phyloP scores from a whole-genome alignment of 2,113 vertebrate species.

The Dasypus novemcinctus region DNA sequence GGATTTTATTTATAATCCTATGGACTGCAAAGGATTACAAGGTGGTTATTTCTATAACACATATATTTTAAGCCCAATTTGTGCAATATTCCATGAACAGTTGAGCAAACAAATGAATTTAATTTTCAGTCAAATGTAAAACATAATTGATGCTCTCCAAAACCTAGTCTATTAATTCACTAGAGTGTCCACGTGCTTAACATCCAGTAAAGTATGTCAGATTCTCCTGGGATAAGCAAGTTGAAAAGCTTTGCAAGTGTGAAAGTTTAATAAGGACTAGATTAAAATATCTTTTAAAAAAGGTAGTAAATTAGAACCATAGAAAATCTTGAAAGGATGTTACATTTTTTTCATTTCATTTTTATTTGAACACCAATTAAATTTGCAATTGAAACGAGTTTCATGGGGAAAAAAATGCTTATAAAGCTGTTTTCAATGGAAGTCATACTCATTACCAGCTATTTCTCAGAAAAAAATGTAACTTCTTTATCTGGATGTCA shows the following conservation, averaged over 20 bases:
- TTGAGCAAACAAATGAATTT: constrained; percentile 81
- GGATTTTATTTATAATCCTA: constrained; percentile 62
- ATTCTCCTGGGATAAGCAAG: constrained; percentile 58
- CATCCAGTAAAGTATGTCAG: constrained; percentile 30
- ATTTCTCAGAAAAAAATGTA: constrained; percentile 42
- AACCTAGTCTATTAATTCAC: constrained; percentile 64
- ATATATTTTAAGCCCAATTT: constrained; percentile 72
- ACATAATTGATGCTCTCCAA: constrained; percentile 75
- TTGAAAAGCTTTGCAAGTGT: constrained; percentile 54
- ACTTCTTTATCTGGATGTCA: constrained; percentile 52
- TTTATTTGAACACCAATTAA: constrained; percentile 43
- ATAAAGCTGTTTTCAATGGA: constrained; percentile 59
- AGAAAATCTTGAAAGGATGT: constrained; percentile 58
- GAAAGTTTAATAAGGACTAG: constrained; percentile 69
- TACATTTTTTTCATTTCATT: constrained; percentile 50
- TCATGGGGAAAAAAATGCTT: constrained; percentile 61
- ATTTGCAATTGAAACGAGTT: constrained; percentile 39
- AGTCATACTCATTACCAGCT: constrained; percentile 32
- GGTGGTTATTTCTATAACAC: constrained; percentile 64
- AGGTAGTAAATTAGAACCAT: constrained; percentile 17
- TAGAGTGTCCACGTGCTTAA: constrained; percentile 39
- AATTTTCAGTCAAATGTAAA: constrained; percentile 78
- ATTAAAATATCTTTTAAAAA: constrained; percentile 59
- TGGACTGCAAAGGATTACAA: constrained; percentile 61
- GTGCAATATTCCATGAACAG: constrained; percentile 75